Conservation (phyloP, 1,140 invertebrate species). For the Aphelinus certus region DNA sequence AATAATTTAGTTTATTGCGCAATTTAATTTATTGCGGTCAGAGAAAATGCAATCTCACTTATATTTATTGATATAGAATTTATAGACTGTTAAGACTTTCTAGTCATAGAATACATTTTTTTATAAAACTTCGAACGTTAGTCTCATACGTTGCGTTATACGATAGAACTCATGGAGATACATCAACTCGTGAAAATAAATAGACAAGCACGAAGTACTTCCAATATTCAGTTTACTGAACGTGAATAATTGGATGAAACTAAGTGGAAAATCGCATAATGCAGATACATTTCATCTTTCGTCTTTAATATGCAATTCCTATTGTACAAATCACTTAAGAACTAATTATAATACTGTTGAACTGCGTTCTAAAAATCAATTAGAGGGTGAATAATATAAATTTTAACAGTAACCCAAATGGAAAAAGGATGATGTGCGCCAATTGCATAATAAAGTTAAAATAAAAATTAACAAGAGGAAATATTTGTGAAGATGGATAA, state of each 20-base stretch:
- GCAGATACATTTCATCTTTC: conserved; percentile 41
- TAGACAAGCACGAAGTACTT: background rate
- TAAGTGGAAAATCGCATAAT: background rate
- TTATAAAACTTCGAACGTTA: conserved; percentile 21
- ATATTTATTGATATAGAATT: conserved; percentile 2
- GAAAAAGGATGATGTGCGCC: background rate
- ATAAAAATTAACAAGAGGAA: conserved; percentile 3
- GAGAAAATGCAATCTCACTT: background rate
- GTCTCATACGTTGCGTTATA: conserved; percentile 16
- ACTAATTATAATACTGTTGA: conserved; percentile 40
- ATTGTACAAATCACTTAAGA: conserved; percentile 41
- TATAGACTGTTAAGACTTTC: background rate
- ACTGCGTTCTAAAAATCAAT: conserved; percentile 26
- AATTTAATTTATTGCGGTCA: background rate
- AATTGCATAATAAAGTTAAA: background rate
- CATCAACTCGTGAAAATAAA: background rate
- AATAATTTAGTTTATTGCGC: background rate
- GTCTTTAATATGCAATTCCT: conserved; percentile 44
- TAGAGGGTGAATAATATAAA: conserved; percentile 18
- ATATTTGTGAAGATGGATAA: background rate
- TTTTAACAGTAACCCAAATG: conserved; percentile 17
- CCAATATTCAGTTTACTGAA: conserved; percentile 9
- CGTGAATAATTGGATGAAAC: too few relatives aligned
- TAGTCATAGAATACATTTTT: conserved; percentile 13
- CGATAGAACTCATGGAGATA: background rate